phyloP scores from a whole-genome alignment of 2,113 vertebrate genomes.

The Pitta sordida region DNA sequence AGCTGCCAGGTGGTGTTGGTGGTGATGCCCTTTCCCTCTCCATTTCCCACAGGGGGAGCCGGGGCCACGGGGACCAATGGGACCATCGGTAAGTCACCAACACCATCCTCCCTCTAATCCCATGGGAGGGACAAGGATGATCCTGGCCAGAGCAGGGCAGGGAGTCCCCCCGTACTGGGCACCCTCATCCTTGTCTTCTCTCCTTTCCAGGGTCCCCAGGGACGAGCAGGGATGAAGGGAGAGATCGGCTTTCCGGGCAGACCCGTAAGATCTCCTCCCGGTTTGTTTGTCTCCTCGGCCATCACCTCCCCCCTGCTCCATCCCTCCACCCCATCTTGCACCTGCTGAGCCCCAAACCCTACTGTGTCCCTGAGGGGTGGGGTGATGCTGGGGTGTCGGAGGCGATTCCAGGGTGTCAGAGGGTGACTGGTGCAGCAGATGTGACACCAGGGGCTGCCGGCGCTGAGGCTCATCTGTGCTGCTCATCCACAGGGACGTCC shows the following conservation, averaged over 20 bases:
- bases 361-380: fast-evolving
- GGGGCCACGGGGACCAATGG: not conserved
- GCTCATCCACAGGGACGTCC: constrained; percentile 83
- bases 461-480: not conserved
- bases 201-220: constrained; percentile 76
- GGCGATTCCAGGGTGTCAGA: not conserved
- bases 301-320: fast-evolving
- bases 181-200: not conserved
- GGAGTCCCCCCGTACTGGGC: not conserved
- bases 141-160: not conserved
- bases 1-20: fast-evolving
- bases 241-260: constrained; percentile 94
- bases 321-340: fast-evolving
- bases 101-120: not conserved
- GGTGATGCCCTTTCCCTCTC: not conserved
- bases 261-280: constrained; percentile 77
- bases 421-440: not conserved
- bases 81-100: constrained; percentile 40
- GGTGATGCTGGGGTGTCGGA: fast-evolving
- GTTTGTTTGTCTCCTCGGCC: not conserved
- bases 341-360: not conserved
- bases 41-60: constrained; percentile 25
- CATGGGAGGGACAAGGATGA: fast-evolving
- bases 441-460: not conserved
- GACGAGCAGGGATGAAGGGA: constrained; percentile 84